These are phyloP conservation scores for Strix aluco DNA, from an alignment of 2,113 vertebrate species.

Conservation along the genomic window DNA sequence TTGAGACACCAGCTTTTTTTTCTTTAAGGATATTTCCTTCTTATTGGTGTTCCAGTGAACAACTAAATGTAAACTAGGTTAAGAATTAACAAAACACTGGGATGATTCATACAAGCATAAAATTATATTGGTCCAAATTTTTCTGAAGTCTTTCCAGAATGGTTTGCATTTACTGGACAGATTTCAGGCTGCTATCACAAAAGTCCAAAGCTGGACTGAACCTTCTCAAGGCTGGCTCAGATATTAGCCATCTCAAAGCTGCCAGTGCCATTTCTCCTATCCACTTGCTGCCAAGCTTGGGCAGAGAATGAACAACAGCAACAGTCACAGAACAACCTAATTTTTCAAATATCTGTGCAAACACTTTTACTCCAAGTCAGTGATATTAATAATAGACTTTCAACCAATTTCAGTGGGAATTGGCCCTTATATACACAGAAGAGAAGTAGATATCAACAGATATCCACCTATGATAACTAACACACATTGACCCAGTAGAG, in stretches of 20 bases:
- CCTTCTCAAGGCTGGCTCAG: not conserved
- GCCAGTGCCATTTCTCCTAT: not conserved
- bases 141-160: slow-evolving; percentile 48
- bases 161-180: not conserved
- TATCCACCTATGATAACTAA: not conserved
- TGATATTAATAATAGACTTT: not conserved
- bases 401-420: not conserved
- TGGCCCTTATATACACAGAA: not conserved
- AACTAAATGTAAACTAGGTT: slow-evolving; percentile 47
- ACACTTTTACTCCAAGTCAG: not conserved
- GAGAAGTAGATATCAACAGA: not conserved
- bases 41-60: slow-evolving; percentile 22
- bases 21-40: slow-evolving; percentile 57
- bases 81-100: slow-evolving; percentile 38
- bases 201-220: not conserved
- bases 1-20: slow-evolving; percentile 45
- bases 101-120: slow-evolving; percentile 23
- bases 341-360: not conserved
- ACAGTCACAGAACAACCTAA: not conserved
- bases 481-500: not conserved
- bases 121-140: slow-evolving; percentile 24
- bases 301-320: not conserved
- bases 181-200: slow-evolving; percentile 5
- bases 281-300: not conserved
- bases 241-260: not conserved